These are phyloP conservation scores for Glossosoma conforme DNA, from an alignment of 1,140 invertebrate genomes.

Conservation along the genomic window DNA sequence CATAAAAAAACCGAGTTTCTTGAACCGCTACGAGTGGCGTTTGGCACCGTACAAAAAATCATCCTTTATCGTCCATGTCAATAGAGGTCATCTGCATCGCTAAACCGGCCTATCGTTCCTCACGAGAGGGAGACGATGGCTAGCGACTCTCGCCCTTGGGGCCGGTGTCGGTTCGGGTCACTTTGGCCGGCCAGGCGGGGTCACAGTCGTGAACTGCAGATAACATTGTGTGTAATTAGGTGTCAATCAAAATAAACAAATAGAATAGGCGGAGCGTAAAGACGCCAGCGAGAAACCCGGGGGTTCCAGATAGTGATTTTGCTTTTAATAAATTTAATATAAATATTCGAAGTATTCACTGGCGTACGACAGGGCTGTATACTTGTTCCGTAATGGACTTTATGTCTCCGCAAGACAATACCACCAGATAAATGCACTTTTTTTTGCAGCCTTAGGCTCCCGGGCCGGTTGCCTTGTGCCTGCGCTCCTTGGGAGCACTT, in stretches of 20 bases:
- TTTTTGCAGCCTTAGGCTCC: no score
- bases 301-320: not conserved
- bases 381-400: no score
- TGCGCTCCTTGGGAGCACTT: no score
- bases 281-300: conserved; percentile 6
- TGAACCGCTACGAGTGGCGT: no score
- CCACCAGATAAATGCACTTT: no score
- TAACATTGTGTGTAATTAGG: conserved; percentile 22
- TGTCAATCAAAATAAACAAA: conserved; percentile 24
- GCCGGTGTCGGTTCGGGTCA: not conserved
- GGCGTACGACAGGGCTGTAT: no score
- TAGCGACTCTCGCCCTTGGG: not conserved
- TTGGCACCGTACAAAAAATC: not conserved
- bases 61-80: conserved; percentile 13
- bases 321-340: no score
- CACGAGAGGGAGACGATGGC: not conserved
- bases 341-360: no score
- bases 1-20: no score
- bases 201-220: conserved; percentile 11
- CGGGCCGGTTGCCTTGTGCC: no score
- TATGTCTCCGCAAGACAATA: no score
- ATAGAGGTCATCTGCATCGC: conserved; percentile 10
- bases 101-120: not conserved
- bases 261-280: not conserved
- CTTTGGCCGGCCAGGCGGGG: not conserved